phyloP scores from a whole-genome alignment of 1,140 invertebrate genomes.

The Goniozus legneri region DNA sequence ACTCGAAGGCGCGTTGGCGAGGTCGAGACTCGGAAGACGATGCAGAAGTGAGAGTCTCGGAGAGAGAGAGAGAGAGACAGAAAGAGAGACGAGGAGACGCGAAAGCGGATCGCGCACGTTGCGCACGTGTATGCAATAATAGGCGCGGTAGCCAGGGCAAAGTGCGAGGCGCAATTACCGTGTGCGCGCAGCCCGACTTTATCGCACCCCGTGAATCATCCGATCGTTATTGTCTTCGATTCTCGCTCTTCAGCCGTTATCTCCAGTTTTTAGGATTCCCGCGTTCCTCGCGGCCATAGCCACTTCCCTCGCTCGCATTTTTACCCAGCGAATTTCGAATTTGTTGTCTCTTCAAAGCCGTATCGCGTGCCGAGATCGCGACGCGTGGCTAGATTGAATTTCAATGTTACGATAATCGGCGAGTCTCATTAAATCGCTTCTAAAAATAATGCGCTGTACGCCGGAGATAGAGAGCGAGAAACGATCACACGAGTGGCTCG shows the following conservation, averaged over 20 bases:
- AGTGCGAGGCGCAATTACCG: conserved; percentile 50
- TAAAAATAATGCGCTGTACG: too few species aligned
- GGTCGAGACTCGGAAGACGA: not conserved
- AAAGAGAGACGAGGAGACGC: conserved; percentile 1
- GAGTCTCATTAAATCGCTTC: too few species aligned
- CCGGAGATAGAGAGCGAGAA: too few species aligned
- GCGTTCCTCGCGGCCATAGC: not conserved
- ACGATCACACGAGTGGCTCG: too few species aligned
- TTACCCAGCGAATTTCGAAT: too few species aligned
- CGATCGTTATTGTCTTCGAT: conserved; percentile 36
- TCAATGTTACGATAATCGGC: too few species aligned
- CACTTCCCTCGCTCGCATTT: too few species aligned
- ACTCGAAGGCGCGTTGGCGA: not conserved
- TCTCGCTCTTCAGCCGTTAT: conserved; percentile 13
- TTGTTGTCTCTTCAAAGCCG: too few species aligned
- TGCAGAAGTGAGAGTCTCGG: not conserved
- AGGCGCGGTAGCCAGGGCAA: conserved; percentile 34
- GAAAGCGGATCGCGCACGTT: not conserved
- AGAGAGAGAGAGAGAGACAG: not conserved
- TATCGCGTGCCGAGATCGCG: too few species aligned
- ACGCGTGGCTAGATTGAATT: too few species aligned
- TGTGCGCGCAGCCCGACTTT: conserved; percentile 42
- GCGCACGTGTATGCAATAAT: conserved; percentile 22
- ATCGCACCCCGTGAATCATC: conserved; percentile 45
- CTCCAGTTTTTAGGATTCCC: conserved; percentile 31